A percentile compares a stretch with the other conserved stretches of the same genome.
phyloP scores from a whole-genome alignment of 2,113 vertebrate genomes.

The Eulemur macaco region DNA sequence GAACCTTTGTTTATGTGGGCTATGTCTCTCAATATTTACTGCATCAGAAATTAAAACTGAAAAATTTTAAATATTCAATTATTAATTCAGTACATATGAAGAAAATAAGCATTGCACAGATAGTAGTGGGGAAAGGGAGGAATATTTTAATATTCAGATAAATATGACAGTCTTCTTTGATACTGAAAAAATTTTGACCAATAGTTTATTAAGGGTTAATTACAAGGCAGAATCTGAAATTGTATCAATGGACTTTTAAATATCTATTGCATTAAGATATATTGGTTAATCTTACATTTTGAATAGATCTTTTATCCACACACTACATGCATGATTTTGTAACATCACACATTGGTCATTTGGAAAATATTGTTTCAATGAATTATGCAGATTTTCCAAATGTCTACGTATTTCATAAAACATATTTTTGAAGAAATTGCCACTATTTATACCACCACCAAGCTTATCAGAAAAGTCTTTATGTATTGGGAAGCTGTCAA shows the following conservation, averaged over 20 bases:
- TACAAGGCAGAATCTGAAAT: background rate
- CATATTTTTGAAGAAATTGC: background rate
- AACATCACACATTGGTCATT: background rate
- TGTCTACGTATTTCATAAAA: background rate
- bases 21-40: background rate
- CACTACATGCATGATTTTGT: background rate
- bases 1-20: background rate
- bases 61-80: background rate
- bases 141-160: background rate
- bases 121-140: background rate
- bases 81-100: background rate
- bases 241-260: background rate
- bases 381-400: constrained; percentile 1
- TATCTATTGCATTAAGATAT: background rate
- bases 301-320: background rate
- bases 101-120: background rate
- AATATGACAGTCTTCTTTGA: background rate
- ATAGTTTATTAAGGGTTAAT: background rate
- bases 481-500: background rate
- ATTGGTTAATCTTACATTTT: background rate
- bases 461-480: constrained; percentile 7
- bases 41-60: constrained; percentile 6
- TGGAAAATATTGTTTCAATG: constrained; percentile 1
- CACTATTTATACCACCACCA: background rate
- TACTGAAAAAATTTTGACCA: background rate